Percentiles rank a stretch among this genome's conserved stretches.
Conservation (phyloP, 1,140 invertebrate species). For the Spodoptera litura region DNA sequence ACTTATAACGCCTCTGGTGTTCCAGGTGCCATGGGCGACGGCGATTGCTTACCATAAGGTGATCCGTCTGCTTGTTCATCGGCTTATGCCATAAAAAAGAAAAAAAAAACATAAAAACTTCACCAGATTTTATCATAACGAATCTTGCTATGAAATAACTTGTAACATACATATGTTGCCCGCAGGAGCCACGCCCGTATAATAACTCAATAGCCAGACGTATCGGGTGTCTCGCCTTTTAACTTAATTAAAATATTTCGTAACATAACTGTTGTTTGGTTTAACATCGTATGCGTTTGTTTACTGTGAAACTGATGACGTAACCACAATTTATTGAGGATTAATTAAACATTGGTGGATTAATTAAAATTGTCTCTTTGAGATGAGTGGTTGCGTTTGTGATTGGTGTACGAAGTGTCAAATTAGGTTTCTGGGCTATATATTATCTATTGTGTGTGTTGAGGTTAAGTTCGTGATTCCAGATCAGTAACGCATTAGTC, state of each 20-base stretch:
- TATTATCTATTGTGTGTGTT: too few species aligned
- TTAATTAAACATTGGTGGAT: neutral
- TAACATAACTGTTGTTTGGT: conserved; percentile 21
- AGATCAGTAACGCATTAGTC: too few species aligned
- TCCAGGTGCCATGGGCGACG: too few species aligned
- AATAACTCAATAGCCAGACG: conserved; percentile 39
- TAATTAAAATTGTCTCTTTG: neutral
- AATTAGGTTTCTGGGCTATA: too few species aligned
- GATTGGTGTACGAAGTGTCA: too few species aligned
- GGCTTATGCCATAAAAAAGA: too few species aligned
- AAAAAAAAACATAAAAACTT: neutral
- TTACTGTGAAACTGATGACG: neutral
- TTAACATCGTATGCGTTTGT: neutral
- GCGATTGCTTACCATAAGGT: too few species aligned
- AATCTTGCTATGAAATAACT: conserved; percentile 3
- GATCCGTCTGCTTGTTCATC: too few species aligned
- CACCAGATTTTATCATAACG: neutral
- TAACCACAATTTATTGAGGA: neutral
- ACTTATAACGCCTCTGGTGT: too few species aligned
- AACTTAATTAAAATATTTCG: conserved; percentile 48
- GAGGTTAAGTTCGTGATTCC: too few species aligned
- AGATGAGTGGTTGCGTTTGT: too few species aligned
- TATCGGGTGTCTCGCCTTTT: conserved; percentile 21
- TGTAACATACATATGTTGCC: conserved; percentile 26
- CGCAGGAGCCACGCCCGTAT: conserved; percentile 38